Conservation (phyloP, 2,113 vertebrate genomes). For the Cyanoliseus patagonus region DNA sequence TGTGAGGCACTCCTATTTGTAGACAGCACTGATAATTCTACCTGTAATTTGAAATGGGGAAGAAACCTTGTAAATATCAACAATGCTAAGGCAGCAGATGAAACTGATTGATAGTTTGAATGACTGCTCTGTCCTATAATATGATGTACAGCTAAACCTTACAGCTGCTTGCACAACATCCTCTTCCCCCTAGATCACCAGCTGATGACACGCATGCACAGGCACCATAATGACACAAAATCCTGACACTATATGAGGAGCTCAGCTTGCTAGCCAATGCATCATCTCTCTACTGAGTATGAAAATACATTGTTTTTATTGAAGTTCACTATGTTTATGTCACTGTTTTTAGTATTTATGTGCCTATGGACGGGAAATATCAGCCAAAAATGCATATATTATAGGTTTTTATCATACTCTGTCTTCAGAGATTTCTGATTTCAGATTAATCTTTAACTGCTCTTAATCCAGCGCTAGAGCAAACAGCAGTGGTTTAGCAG, state of each 20-base stretch:
- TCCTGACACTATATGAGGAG: not conserved
- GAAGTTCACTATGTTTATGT: not conserved
- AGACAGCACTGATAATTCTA: not conserved
- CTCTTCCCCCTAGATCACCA: not conserved
- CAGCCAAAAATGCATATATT: not conserved
- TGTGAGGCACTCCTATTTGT: not conserved
- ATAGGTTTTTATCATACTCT: not conserved
- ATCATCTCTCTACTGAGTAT: not conserved
- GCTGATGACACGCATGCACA: rapidly evolving
- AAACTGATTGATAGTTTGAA: not conserved
- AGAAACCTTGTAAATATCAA: not conserved
- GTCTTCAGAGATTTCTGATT: not conserved
- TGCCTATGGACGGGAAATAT: not conserved
- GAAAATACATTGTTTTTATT: not conserved
- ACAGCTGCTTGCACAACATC: not conserved
- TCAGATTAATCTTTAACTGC: not conserved
- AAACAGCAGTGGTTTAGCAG: not conserved
- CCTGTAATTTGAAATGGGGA: not conserved
- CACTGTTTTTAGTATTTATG: not conserved
- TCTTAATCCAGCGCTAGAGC: not conserved
- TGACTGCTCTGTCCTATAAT: not conserved
- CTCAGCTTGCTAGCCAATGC: not conserved
- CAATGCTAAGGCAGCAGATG: not conserved
- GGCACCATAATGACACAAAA: not conserved
- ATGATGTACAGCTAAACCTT: not conserved